Conservation (phyloP, 1,140 invertebrate genomes). For the Homarus americanus region DNA sequence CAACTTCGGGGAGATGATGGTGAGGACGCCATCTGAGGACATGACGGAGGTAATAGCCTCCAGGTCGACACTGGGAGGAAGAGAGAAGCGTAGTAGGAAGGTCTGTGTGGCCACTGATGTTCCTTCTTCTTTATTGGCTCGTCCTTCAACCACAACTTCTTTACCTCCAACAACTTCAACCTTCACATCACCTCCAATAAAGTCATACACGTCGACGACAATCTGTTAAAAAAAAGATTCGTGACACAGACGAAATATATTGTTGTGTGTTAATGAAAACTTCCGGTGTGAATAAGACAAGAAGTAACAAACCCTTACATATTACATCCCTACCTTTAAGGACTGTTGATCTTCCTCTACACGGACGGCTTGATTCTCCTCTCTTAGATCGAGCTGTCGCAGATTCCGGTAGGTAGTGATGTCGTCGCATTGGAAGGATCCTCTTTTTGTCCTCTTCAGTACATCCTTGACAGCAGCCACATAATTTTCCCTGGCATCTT, state of each 20-base stretch:
- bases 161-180: slow-evolving; percentile 26
- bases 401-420: slow-evolving; percentile 25
- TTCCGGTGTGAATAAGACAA: not conserved
- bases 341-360: slow-evolving; percentile 11
- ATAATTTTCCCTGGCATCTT: slow-evolving; percentile 6
- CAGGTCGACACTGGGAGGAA: slow-evolving; percentile 27
- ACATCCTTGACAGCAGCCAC: not conserved
- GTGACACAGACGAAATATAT: not conserved
- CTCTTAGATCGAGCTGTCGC: not conserved
- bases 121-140: slow-evolving; percentile 21
- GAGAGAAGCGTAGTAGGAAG: slow-evolving; percentile 23
- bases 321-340: slow-evolving; percentile 20
- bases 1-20: slow-evolving; percentile 37
- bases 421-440: not conserved
- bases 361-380: slow-evolving; percentile 30
- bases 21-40: slow-evolving; percentile 52
- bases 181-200: slow-evolving; percentile 42
- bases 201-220: slow-evolving; percentile 36
- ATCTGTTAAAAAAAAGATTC: slow-evolving; percentile 8
- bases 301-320: not conserved
- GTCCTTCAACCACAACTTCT: slow-evolving; percentile 24
- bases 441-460: not conserved
- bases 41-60: slow-evolving; percentile 27
- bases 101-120: slow-evolving; percentile 4
- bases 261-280: not conserved